Evolutionary conservation across 2,113 vertebrate species (phyloP), one percentile per base, ranked within the genome.

Genomic region (Trichechus manatus): DNA sequence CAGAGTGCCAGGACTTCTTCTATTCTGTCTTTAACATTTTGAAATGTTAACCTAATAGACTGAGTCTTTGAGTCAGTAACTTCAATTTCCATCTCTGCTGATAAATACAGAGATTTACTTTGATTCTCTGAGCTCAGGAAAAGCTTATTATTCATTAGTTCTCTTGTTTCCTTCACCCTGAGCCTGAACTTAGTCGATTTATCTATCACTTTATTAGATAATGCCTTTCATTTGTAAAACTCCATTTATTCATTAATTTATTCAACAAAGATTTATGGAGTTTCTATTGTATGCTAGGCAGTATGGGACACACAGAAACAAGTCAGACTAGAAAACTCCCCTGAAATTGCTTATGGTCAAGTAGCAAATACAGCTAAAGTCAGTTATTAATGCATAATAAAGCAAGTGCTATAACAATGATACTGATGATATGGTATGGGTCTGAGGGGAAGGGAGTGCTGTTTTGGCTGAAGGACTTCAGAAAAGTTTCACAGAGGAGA

Each of bases 51-150:
- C 39, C 31, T 33, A 64, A 75, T 84, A 90, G 75, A 47, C 42
- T 15, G 33, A 77, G n/a, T 96, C 72, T 87, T 80, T 15, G 9
- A 66, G 27, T 78, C 79, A 74, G 33, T 53, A 72, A 50, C 89
- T 93, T 97, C 44, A 72, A 81, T 96, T 83, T 91, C 85, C 61
- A 78, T 53, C 42, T 64, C 75, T 87, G 19, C 44, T 79, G 84
- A 64, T 92, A 86, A 82, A 79, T 25, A 93, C 11, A 20, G 44
- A 39, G 44, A 66, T 90, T 95, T 89, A 36, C 87, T 84, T 93
- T 93, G 84, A 84, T 74, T 92, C 75, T 74, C 29, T 36, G 53
- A 53, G 44, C 68, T 95, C 87, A 86, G n/a, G 83, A 36, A 53
- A 86, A 25, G 25, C 66, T 93, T 39, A 36, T 44, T 89, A 17